Conservation (phyloP, 2,113 vertebrate species). For the Oryzias woworae region DNA sequence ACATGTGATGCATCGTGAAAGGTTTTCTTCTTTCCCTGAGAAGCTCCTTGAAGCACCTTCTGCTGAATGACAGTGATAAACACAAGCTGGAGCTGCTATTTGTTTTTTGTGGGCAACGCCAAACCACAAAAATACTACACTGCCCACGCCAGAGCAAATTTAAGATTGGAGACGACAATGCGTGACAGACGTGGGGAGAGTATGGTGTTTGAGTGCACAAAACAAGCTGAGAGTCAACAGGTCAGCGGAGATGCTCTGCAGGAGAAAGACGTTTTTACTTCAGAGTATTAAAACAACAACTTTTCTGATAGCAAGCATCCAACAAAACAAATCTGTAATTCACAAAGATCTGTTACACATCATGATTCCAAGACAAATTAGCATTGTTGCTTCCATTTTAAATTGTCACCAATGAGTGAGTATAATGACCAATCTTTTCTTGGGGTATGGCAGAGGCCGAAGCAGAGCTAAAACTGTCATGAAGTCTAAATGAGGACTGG, state of each 20-base stretch:
- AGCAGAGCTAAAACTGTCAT: neutral
- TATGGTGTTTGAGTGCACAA: slow-evolving; percentile 24
- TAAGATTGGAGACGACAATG: slow-evolving; percentile 59
- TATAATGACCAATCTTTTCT: too few species aligned
- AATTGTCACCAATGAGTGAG: too few species aligned
- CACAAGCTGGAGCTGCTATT: slow-evolving; percentile 46
- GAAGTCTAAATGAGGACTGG: neutral
- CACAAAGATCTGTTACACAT: too few species aligned
- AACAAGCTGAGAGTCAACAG: slow-evolving; percentile 35
- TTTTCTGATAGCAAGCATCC: too few species aligned
- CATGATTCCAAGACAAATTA: too few species aligned
- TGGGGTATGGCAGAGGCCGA: too few species aligned
- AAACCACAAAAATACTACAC: slow-evolving; percentile 61
- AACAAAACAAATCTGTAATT: too few species aligned
- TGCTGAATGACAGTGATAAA: slow-evolving; percentile 47
- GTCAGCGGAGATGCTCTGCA: slow-evolving; percentile 5
- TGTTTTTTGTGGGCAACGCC: slow-evolving; percentile 61
- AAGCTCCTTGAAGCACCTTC: slow-evolving; percentile 44
- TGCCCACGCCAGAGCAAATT: slow-evolving; percentile 59
- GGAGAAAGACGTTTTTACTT: neutral
- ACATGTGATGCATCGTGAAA: neutral
- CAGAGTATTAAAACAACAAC: neutral
- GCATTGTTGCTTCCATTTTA: too few species aligned
- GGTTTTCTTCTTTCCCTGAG: slow-evolving; percentile 14
- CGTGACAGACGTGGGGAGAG: slow-evolving; percentile 27